Conservation (phyloP, 2,888 invertebrate genomes). For the Acrobasis repandana region DNA sequence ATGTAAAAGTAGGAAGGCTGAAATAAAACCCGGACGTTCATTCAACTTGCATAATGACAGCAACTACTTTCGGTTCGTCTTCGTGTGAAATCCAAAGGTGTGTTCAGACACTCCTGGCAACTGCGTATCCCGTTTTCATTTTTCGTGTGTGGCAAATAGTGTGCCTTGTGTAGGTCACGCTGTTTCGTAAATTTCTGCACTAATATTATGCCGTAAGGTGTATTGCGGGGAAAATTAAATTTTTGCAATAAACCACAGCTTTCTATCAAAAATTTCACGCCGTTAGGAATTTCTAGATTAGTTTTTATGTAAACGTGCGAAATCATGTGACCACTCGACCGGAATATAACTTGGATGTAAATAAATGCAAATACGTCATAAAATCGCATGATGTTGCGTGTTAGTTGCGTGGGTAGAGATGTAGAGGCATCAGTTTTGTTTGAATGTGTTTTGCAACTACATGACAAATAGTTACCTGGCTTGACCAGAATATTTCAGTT, state of each 20-base stretch:
- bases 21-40: no score
- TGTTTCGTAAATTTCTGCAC: not conserved
- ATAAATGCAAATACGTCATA: constrained; percentile 19
- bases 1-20: no score
- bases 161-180: not conserved
- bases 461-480: no score
- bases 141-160: not conserved
- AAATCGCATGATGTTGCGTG: not conserved
- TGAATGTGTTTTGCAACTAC: no score
- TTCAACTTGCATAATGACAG: no score
- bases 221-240: not conserved
- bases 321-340: constrained; percentile 30
- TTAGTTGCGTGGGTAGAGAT: not conserved
- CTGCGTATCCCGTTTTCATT: no score
- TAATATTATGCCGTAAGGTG: not conserved
- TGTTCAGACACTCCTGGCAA: no score
- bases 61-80: no score
- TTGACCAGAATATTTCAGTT: no score
- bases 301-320: constrained; percentile 32
- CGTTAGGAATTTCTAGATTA: constrained; percentile 19
- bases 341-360: constrained; percentile 27
- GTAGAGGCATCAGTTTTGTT: no score
- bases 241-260: not conserved
- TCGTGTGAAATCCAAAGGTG: no score
- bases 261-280: constrained; percentile 2